phyloP scores from a whole-genome alignment of 2,888 invertebrate species.

The Apamea monoglypha region DNA sequence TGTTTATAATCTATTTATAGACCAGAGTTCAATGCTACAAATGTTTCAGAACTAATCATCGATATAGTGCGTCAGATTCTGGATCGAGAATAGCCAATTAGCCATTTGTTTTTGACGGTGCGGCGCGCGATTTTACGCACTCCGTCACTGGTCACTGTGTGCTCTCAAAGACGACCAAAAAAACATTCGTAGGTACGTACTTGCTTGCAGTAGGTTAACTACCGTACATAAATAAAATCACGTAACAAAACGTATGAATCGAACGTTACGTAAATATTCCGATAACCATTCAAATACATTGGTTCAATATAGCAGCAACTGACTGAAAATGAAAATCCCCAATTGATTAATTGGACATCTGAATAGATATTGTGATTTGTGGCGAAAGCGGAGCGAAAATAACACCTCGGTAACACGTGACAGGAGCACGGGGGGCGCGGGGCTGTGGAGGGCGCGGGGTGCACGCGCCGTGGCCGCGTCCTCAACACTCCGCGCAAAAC shows the following conservation, averaged over 20 bases:
- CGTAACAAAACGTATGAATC: slow-evolving; percentile 28
- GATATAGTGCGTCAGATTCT: slow-evolving; percentile 39
- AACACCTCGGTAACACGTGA: slow-evolving; percentile 77
- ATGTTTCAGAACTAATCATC: slow-evolving; percentile 44
- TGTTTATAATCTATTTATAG: slow-evolving; percentile 64
- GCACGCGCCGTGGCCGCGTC: slow-evolving; percentile 76
- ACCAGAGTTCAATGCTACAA: slow-evolving; percentile 67
- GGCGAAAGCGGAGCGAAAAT: slow-evolving; percentile 84
- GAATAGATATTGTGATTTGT: slow-evolving; percentile 70
- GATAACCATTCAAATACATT: slow-evolving; percentile 22
- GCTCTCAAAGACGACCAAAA: not conserved
- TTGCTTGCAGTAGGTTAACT: slow-evolving; percentile 1
- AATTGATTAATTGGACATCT: slow-evolving; percentile 62
- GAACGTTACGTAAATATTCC: slow-evolving; percentile 34
- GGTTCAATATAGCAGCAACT: slow-evolving; percentile 1
- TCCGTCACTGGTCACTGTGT: not conserved
- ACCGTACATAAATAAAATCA: not conserved
- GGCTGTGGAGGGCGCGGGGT: slow-evolving; percentile 56
- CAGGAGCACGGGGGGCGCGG: slow-evolving; percentile 49
- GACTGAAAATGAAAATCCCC: slow-evolving; percentile 24
- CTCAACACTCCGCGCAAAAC: slow-evolving; percentile 86
- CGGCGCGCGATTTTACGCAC: slow-evolving; percentile 2
- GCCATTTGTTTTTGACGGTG: not conserved
- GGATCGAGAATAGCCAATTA: slow-evolving; percentile 18
- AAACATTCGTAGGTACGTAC: not conserved